Base-by-base conservation (phyloP, 2,888 invertebrate species). In the Drosophila emarginata region DNA sequence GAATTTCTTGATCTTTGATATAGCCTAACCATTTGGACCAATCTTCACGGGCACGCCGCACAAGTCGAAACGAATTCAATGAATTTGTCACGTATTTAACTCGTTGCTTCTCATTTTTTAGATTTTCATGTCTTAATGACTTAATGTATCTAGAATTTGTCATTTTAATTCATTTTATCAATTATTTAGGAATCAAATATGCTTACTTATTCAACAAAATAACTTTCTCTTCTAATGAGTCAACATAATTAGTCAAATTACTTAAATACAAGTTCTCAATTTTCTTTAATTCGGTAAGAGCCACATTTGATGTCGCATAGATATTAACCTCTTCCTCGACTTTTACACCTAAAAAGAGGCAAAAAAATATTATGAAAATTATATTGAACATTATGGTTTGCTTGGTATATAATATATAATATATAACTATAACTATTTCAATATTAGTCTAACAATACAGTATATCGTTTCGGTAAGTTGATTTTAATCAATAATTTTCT, bases 211-310 rank as follows among this genome's bases (percentile, higher is more conserved):
- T 52, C 9, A 72, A 26, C 7, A 15, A 7, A 6, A 54, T 4
- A 5, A 72, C 45, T 18, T 66, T 54, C 1, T 28, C 4, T 15
- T 61, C 23, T 5, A 72, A 39, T 11, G 18, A 11, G 2, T 18
- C 36, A 0, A 51, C 12, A 15, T 66, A 72, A 18, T 50, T 58
- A 14, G 2, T 23, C 12, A 72, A 40, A 7, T 54, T 32, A 11
- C 15, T 12, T 23, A 72, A 21, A 36, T 72, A 72, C 2, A 28
- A 66, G 12, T 72, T 61, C 11, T 72, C 71, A 14, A 72, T 45
- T 6, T 61, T 11, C 1, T 39, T 58, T 3, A 72, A 45, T 11
- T 72, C 72, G 4, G 37, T 53, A 14, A 72, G 50, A 2, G 61
- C 72, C 28, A 57, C 18, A 32, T 58, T 61, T 5, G 71, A 66